Evolutionary conservation across 1,140 invertebrate genomes (phyloP).

Genomic region (Drosophila santomea): DNA sequence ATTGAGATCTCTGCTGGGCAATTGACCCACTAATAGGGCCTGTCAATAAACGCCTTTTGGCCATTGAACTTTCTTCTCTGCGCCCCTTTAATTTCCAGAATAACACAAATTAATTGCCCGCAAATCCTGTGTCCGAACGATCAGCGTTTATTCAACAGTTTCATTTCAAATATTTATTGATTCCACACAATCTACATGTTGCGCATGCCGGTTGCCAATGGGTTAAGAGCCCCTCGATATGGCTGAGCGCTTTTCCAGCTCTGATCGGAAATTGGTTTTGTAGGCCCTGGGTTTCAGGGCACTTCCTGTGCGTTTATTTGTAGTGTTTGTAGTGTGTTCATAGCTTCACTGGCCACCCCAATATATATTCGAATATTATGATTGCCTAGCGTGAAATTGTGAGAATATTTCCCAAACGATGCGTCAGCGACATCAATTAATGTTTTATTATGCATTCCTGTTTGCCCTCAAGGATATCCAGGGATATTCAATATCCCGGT

Average conservation of each 20-base stretch:
- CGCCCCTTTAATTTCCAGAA: slow-evolving; percentile 5
- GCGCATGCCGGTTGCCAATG: slow-evolving; percentile 57
- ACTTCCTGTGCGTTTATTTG: slow-evolving; percentile 49
- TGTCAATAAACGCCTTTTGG: slow-evolving; percentile 70
- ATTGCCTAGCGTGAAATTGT: slow-evolving; percentile 80
- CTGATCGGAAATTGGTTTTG: slow-evolving; percentile 80
- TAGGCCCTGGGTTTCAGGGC: slow-evolving; percentile 52
- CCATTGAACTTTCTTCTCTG: slow-evolving; percentile 53
- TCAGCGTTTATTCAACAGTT: slow-evolving; percentile 74
- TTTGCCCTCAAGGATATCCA: slow-evolving; percentile 53
- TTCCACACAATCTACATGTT: slow-evolving; percentile 66
- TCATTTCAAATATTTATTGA: slow-evolving; percentile 77
- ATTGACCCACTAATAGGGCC: slow-evolving; percentile 77
- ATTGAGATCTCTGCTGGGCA: slow-evolving; percentile 51
- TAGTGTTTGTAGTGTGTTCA: slow-evolving; percentile 25
- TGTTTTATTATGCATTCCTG: slow-evolving; percentile 61
- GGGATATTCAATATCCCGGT: slow-evolving; percentile 70
- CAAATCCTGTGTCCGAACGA: slow-evolving; percentile 76
- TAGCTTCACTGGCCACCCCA: slow-evolving; percentile 77
- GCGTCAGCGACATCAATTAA: slow-evolving; percentile 60
- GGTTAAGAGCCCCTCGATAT: slow-evolving; percentile 35
- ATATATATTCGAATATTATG: slow-evolving; percentile 42
- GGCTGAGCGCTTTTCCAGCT: slow-evolving; percentile 51
- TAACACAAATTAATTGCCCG: slow-evolving; percentile 82
- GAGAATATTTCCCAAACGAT: slow-evolving; percentile 58